These are phyloP conservation scores for Andrena camellia DNA, from an alignment of 2,888 invertebrate species.

Conservation along the genomic window DNA sequence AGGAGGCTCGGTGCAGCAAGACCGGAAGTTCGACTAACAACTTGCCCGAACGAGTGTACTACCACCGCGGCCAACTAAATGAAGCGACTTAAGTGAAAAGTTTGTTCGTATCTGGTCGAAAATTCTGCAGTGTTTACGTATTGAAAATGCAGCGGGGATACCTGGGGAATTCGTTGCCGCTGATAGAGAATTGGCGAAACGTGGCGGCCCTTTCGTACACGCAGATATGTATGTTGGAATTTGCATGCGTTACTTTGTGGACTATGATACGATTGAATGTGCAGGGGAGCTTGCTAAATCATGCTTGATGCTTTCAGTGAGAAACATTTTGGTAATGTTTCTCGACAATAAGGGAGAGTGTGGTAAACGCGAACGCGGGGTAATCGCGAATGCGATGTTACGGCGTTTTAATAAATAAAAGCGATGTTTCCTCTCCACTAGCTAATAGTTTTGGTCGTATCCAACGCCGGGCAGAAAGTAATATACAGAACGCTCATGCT, in stretches of 20 bases:
- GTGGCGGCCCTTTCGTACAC: conserved; percentile 31
- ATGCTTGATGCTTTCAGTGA: conserved; percentile 23
- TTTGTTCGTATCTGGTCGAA: conserved; percentile 76
- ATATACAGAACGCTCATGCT: no score
- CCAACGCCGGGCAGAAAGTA: no score
- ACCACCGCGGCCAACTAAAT: conserved; percentile 77
- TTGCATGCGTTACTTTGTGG: conserved; percentile 56
- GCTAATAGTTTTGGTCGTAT: no score
- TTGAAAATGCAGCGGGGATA: conserved; percentile 75
- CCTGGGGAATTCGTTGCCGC: conserved; percentile 64
- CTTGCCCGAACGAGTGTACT: conserved; percentile 76
- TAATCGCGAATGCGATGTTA: no score
- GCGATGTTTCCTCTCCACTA: no score
- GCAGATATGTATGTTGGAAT: conserved; percentile 41
- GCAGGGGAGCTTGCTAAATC: conserved; percentile 7
- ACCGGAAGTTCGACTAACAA: conserved; percentile 76
- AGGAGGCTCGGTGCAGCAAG: conserved; percentile 60
- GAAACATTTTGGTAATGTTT: conserved; percentile 9
- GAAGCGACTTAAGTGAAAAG: conserved; percentile 82
- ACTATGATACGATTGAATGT: conserved; percentile 58
- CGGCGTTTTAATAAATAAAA: no score
- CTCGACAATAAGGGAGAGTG: no score
- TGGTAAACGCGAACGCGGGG: no score
- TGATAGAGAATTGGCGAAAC: conserved; percentile 48
- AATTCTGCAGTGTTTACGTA: conserved; percentile 77